phyloP scores from a whole-genome alignment of 35 echinoderm and acorn worm genomes.

The Anneissia japonica region DNA sequence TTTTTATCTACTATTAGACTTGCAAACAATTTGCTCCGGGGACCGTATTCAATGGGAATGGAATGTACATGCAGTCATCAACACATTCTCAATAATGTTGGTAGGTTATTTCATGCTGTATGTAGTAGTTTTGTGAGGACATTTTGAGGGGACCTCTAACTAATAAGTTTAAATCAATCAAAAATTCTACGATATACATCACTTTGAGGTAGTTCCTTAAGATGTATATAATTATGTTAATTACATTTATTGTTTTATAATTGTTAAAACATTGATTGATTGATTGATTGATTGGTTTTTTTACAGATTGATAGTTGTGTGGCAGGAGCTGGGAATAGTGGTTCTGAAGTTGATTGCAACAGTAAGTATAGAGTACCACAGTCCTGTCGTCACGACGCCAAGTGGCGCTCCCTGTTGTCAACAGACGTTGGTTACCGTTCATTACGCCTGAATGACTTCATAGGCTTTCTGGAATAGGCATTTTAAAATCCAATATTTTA shows the following conservation, averaged over 20 bases:
- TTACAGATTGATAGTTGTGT: slow-evolving; percentile 72
- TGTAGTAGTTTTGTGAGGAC: too few species aligned
- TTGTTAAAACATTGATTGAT: background rate
- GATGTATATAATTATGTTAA: background rate
- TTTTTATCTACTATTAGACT: slow-evolving; percentile 9
- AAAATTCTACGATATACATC: background rate
- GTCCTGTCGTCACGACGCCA: too few species aligned
- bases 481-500: too few species aligned
- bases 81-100: slow-evolving; percentile 61
- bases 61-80: slow-evolving; percentile 32
- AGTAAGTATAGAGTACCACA: too few species aligned
- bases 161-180: background rate
- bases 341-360: slow-evolving; percentile 40
- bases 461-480: too few species aligned
- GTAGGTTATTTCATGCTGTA: too few species aligned
- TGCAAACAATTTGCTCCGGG: slow-evolving; percentile 29
- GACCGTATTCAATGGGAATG: slow-evolving; percentile 65
- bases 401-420: too few species aligned
- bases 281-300: background rate
- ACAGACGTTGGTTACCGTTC: too few species aligned
- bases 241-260: background rate
- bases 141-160: too few species aligned
- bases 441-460: too few species aligned
- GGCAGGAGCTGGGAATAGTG: slow-evolving; percentile 22
- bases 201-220: background rate